phyloP scores from a whole-genome alignment of 2,797 vertebrate genomes.

The Octomys mimax region DNA sequence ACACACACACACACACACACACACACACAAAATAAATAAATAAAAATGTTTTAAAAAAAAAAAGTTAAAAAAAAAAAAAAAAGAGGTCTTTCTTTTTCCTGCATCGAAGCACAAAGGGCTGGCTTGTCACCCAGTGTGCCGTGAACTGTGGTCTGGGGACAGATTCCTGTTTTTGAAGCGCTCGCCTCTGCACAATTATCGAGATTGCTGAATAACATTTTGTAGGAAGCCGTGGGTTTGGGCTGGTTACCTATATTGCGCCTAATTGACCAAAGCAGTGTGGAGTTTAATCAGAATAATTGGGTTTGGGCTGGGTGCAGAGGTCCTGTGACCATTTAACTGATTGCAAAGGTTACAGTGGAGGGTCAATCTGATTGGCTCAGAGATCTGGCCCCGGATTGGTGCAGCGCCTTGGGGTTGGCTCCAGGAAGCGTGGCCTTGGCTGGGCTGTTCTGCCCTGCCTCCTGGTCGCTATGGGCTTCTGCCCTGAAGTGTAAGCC shows the following conservation, averaged over 20 bases:
- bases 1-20: no score
- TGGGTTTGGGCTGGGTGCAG: neutral
- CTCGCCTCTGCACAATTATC: neutral
- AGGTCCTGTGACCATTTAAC: neutral
- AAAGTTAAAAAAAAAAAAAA: no score
- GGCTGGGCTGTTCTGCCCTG: neutral
- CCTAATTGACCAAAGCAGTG: neutral
- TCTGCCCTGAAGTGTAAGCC: neutral
- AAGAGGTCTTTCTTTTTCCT: no score
- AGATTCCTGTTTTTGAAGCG: neutral
- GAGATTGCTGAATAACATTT: neutral
- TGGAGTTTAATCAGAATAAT: neutral
- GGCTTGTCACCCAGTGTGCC: neutral
- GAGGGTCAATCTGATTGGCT: neutral
- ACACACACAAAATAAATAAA: no score
- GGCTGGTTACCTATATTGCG: neutral
- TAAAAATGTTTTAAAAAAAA: no score
- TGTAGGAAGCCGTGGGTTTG: neutral
- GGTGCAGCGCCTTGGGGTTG: neutral
- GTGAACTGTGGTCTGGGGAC: neutral
- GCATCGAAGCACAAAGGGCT: neutral
- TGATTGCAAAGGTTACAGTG: neutral
- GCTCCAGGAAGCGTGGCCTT: neutral
- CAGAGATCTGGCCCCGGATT: neutral
- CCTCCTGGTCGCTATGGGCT: neutral